Conservation (phyloP, 2,797 vertebrate species). For the Platalea minor region DNA sequence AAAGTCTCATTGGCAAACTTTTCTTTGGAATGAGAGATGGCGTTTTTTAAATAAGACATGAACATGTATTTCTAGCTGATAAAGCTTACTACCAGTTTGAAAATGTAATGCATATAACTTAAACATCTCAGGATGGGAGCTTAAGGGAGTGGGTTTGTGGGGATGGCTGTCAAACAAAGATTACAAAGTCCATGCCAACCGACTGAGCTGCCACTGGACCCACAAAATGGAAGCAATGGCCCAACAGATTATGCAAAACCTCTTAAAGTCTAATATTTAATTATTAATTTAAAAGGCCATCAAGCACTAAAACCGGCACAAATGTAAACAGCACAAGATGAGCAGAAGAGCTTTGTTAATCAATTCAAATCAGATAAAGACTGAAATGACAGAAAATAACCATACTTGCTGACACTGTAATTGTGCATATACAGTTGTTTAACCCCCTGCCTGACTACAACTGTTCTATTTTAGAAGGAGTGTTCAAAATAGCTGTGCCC, state of each 20-base stretch:
- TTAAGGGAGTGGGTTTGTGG: background rate
- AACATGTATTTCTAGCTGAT: background rate
- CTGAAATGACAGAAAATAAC: background rate
- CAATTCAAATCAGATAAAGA: background rate
- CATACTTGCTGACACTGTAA: background rate
- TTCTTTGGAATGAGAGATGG: background rate
- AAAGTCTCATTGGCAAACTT: background rate
- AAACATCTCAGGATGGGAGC: background rate
- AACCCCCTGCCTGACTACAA: background rate
- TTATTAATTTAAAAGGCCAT: background rate
- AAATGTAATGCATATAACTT: background rate
- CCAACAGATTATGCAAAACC: background rate
- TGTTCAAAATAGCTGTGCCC: background rate
- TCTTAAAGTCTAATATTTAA: background rate
- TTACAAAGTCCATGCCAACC: background rate
- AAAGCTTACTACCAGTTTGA: background rate
- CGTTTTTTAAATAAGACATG: background rate
- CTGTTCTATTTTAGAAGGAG: background rate
- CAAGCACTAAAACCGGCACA: background rate
- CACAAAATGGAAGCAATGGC: background rate
- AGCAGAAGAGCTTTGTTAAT: background rate
- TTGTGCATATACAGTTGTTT: background rate
- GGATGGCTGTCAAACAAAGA: background rate
- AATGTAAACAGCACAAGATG: background rate
- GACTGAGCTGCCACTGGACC: background rate